These are phyloP conservation scores for Pan paniscus DNA, from an alignment of 2,113 vertebrate species.

Conservation along the genomic window DNA sequence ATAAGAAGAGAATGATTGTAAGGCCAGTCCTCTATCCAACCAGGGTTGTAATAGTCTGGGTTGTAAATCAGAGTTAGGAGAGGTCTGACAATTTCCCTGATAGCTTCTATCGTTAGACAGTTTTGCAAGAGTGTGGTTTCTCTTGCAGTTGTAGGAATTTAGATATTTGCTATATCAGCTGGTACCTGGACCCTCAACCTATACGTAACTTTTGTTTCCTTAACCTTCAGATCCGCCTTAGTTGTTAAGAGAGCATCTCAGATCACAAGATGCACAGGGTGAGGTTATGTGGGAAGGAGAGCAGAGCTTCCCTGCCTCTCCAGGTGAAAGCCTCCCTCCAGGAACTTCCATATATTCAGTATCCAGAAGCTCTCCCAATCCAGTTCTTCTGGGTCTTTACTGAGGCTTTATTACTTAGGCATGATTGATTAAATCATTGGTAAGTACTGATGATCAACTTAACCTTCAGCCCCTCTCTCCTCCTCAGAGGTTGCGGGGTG, in stretches of 20 bases:
- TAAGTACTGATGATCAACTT: background rate
- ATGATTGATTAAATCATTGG: background rate
- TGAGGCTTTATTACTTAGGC: background rate
- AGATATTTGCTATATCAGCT: background rate
- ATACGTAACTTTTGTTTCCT: background rate
- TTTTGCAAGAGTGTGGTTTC: background rate
- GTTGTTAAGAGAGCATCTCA: background rate
- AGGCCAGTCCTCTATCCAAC: background rate
- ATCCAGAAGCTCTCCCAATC: background rate
- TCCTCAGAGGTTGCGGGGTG: background rate
- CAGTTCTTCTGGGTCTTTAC: background rate
- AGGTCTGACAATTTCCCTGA: background rate
- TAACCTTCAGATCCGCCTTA: background rate
- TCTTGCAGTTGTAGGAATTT: background rate
- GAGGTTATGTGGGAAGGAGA: background rate
- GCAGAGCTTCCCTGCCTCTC: background rate
- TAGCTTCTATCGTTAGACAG: background rate
- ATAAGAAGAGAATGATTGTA: background rate
- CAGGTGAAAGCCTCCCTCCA: background rate
- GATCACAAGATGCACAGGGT: background rate
- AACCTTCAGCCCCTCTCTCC: background rate
- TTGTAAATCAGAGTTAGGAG: background rate
- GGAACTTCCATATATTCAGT: background rate
- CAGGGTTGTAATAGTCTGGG: background rate
- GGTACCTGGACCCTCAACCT: background rate